Conservation (phyloP, 2,888 invertebrate genomes). For the Diarsia brunnea region DNA sequence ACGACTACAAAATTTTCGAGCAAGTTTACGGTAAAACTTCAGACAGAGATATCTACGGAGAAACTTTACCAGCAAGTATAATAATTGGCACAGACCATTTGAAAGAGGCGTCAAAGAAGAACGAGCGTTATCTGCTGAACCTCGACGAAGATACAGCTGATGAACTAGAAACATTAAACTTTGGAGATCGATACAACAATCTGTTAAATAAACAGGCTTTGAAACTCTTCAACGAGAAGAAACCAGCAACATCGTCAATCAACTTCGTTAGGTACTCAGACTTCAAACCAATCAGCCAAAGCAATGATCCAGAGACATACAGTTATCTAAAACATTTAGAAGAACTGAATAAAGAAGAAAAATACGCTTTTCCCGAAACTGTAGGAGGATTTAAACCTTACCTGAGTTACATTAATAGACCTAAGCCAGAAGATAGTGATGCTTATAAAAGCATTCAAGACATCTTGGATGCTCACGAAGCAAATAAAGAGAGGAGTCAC, state of each 20-base stretch:
- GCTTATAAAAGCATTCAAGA: conserved; percentile 83
- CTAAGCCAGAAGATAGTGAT: conserved; percentile 75
- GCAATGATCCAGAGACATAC: conserved; percentile 83
- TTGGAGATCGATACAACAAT: conserved; percentile 74
- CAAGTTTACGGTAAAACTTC: conserved; percentile 87
- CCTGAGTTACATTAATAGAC: conserved; percentile 52
- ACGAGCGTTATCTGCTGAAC: conserved; percentile 72
- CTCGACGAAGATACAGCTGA: conserved; percentile 66
- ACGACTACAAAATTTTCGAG: conserved; percentile 85
- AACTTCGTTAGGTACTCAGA: conserved; percentile 80
- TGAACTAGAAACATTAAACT: conserved; percentile 69
- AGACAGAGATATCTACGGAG: conserved; percentile 83
- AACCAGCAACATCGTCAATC: conserved; percentile 71
- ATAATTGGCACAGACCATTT: conserved; percentile 62
- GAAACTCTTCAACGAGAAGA: conserved; percentile 62
- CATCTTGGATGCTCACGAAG: conserved; percentile 84
- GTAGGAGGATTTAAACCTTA: conserved; percentile 67
- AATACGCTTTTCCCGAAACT: conserved; percentile 65
- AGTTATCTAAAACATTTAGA: conserved; percentile 83
- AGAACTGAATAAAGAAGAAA: conserved; percentile 73
- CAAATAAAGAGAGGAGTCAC: conserved; percentile 71
- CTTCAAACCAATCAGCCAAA: conserved; percentile 81
- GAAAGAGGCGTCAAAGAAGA: conserved; percentile 78
- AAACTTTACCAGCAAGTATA: conserved; percentile 75
- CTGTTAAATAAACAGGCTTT: conserved; percentile 65